Base-by-base conservation (phyloP, 2,888 invertebrate species). In the Acholoe squamosa region DNA sequence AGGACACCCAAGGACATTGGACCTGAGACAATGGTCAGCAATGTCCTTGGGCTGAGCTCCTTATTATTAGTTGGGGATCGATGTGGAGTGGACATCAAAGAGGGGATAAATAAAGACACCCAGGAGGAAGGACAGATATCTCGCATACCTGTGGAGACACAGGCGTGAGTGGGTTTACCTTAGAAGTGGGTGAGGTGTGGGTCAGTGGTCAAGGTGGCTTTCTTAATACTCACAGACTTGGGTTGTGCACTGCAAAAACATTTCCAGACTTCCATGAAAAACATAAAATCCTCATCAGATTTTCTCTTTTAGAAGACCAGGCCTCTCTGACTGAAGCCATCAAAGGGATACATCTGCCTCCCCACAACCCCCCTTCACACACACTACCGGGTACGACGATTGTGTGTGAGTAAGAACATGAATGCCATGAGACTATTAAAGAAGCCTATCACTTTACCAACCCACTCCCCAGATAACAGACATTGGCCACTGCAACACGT, bases 381-480 rank as follows among this genome's bases (percentile, higher is more conserved):
- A 76, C 76, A 14, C 76, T 16, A n/a, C 76, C 76, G 28, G 28
- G 3, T 31, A 25, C 3, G 25, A 14, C 31, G 76, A 28, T 10
- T 31, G 28, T 76, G 80, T 43, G 80, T 43, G 80, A 43, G 80
- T 80, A 80, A 80, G 80, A 80, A 80, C 34, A 14, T 16, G 22
- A 80, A 80, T 80, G 80, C 16, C 80, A 80, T 80, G 80, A 80
- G 25, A 12, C 80, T 80, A 80, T 80, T 80, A 80, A 80, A 80
- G 80, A 16, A 14, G 34, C 34, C 80, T 80, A 80, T 80, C 80
- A 34, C 34, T 43, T 80, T 80, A 34, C 80, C 80, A 80, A 43
- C 34, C 80, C 80, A 80, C 80, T 80, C 43, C 19, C 16, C 34
- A 43, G 80, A n/a, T 43, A 43, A 43, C 33, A 80, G 80, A n/a